A percentile compares a stretch with the other conserved stretches of the same genome.
Conservation (phyloP, 1,140 invertebrate species). For the Mactra quadrangularis region DNA sequence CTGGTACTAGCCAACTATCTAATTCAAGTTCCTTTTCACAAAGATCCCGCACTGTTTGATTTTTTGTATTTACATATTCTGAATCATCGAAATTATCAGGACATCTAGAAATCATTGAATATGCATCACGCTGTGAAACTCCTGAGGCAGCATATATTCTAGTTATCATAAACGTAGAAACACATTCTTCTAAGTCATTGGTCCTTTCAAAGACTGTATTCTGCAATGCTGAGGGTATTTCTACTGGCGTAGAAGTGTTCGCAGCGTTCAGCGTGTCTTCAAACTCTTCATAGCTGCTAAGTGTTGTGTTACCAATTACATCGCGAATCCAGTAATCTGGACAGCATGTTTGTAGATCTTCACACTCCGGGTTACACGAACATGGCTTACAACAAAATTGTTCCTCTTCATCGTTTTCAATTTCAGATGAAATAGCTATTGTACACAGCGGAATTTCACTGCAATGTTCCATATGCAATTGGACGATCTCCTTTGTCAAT, state of each 20-base stretch:
- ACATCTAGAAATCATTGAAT: background rate
- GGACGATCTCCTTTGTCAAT: too few species aligned
- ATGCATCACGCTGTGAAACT: background rate
- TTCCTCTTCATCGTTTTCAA: too few species aligned
- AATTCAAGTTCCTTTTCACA: background rate
- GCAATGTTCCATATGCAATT: too few species aligned
- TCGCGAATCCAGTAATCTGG: background rate
- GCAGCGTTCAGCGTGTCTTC: background rate
- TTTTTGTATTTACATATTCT: too few species aligned
- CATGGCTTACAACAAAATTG: background rate
- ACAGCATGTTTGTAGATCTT: background rate
- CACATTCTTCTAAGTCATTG: background rate
- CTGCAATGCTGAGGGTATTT: background rate
- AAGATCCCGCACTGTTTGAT: too few species aligned
- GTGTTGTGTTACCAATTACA: background rate
- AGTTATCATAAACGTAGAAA: background rate
- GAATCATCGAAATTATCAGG: background rate
- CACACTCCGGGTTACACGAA: background rate
- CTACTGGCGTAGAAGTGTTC: too few species aligned
- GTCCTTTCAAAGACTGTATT: background rate
- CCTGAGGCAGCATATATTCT: background rate
- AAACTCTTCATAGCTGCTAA: background rate
- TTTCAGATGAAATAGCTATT: too few species aligned
- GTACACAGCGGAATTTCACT: too few species aligned
- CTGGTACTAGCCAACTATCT: background rate